These are phyloP conservation scores for Tragelaphus buxtoni DNA, from an alignment of 2,113 vertebrate species.

Conservation along the genomic window DNA sequence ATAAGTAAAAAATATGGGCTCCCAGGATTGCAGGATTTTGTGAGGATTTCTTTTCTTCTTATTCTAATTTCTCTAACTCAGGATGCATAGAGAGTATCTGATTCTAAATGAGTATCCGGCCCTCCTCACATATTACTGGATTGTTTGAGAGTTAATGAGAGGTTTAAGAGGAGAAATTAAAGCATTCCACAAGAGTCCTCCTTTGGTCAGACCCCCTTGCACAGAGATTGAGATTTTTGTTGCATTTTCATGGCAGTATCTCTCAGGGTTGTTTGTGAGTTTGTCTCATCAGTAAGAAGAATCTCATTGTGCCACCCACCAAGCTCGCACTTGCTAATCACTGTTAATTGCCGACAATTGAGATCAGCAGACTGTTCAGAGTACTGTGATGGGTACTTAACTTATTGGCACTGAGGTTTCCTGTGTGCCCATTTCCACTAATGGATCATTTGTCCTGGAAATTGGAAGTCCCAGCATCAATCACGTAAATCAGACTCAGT, in stretches of 20 bases:
- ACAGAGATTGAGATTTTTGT: constrained; percentile 11
- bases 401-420: constrained; percentile 59
- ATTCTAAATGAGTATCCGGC: constrained; percentile 24
- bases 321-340: constrained; percentile 66
- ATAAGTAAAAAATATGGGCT: background rate
- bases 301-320: constrained; percentile 67
- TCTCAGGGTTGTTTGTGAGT: constrained; percentile 47
- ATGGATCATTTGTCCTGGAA: constrained; percentile 66
- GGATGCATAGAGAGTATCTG: constrained; percentile 21
- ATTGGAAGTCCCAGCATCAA: constrained; percentile 57
- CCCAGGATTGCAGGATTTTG: background rate
- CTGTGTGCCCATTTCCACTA: constrained; percentile 67
- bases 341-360: constrained; percentile 70
- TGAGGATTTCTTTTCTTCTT: constrained; percentile 30
- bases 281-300: constrained; percentile 51
- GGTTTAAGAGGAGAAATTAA: constrained; percentile 63
- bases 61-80: constrained; percentile 29
- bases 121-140: constrained; percentile 39
- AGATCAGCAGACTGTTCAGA: constrained; percentile 65
- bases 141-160: constrained; percentile 63
- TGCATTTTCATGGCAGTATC: constrained; percentile 32
- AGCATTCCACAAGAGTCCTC: constrained; percentile 51
- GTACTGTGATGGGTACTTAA: constrained; percentile 58
- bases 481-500: constrained; percentile 62
- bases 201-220: constrained; percentile 21